Percentiles rank a stretch among this genome's conserved stretches.
These are phyloP conservation scores for Erebia aethiops DNA, from an alignment of 2,888 invertebrate species.

Conservation along the genomic window DNA sequence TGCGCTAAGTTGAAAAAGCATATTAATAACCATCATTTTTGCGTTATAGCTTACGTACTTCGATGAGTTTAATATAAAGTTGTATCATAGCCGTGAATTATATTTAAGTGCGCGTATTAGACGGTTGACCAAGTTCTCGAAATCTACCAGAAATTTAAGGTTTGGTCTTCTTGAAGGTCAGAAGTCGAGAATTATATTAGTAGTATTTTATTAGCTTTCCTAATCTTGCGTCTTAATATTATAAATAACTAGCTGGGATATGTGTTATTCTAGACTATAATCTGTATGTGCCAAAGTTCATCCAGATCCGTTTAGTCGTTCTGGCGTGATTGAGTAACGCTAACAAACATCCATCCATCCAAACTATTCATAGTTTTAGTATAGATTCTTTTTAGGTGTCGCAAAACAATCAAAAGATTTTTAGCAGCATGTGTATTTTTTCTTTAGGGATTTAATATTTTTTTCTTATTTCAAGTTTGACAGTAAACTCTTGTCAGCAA, in stretches of 20 bases:
- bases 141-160: not conserved
- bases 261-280: no score
- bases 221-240: no score
- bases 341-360: no score
- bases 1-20: constrained; percentile 13
- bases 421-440: not conserved
- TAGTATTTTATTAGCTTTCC: no score
- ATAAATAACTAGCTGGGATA: no score
- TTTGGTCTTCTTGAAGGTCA: not conserved
- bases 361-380: no score
- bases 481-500: not conserved
- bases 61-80: constrained; percentile 23
- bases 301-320: no score
- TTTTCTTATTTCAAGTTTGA: not conserved
- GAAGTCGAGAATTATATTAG: no score
- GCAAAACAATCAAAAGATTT: not conserved
- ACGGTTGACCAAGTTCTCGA: not conserved
- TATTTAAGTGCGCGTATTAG: not conserved
- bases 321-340: no score
- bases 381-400: not conserved
- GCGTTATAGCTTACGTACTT: constrained; percentile 11
- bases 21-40: constrained; percentile 22
- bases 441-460: not conserved
- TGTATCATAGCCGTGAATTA: not conserved
- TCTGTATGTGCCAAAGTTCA: no score